Evolutionary conservation across 2,888 invertebrate species (phyloP), one percentile per base, ranked within the genome.

Genomic region (Drosophila dives): DNA sequence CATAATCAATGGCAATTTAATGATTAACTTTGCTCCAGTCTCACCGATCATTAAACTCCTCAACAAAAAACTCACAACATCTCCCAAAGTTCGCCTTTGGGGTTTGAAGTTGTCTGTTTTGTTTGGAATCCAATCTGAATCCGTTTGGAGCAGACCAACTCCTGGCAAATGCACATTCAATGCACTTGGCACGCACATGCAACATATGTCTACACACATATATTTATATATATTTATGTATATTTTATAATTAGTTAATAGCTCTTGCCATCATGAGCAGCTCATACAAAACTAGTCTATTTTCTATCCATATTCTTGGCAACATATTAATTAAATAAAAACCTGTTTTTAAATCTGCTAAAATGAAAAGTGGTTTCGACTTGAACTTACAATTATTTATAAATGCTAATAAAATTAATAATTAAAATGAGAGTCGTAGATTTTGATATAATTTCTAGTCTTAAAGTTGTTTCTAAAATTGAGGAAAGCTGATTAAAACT

Each of bases 1-100:
- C 78, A 86, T 83, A 85, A 88, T 85, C 85, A 88, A 86, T 77
- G 81, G 75, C 88, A 86, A 86, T 86, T 86, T 86, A 88, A 88
- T 83, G 88, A 80, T 88, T 70, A 86, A 88, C 88, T 80, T 72
- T 74, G 86, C 67, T 72, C 80, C 85, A 77, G 29, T 72, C 81
- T 60, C 64, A 40, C 49, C 67, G 75, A 82, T 83, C 83, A 83
- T 86, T 83, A 86, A 86, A 77, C 76, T 68, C 65, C 45, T 10
- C 63, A 38, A 50, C 49, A 49, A 33, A 23, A 54, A 50, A 23
- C 15, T 40, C 59, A 49, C 40, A 34, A 51, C 56, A 55, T 38
- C 49, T 74, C 50, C 45, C 54, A 55, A 60, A 48, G 64, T 17
- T 63, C 40, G 77, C 77, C 79, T 48, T 78, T 55, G 78, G 77